Evolutionary conservation across 1,140 invertebrate species (phyloP).

Genomic region (Meloidogyne floridensis): DNA sequence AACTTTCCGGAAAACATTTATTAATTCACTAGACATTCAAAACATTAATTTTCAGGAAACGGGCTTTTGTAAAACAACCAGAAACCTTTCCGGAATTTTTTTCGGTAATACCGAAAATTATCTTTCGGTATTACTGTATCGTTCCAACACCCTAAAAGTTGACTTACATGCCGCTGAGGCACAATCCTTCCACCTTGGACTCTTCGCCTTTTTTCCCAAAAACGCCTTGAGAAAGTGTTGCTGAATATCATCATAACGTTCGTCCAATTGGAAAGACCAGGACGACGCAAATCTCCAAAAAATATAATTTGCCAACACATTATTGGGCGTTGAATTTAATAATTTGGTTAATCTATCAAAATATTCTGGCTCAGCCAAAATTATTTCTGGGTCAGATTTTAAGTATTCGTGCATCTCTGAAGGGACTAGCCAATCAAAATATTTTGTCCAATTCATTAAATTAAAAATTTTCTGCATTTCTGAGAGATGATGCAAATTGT

Average conservation of each 20-base stretch:
- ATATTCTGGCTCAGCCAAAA: slow-evolving; percentile 47
- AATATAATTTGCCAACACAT: slow-evolving; percentile 51
- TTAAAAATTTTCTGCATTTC: slow-evolving; percentile 39
- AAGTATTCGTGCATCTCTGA: slow-evolving; percentile 52
- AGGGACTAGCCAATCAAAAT: slow-evolving; percentile 53
- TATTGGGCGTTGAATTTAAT: slow-evolving; percentile 41
- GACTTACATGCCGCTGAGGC: slow-evolving; percentile 18
- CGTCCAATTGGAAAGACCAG: slow-evolving; percentile 53
- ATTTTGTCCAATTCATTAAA: slow-evolving; percentile 49
- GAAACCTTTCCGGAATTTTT: too few species aligned
- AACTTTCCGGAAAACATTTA: background rate
- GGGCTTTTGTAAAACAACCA: too few species aligned
- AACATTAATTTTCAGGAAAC: too few species aligned
- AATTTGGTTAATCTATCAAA: slow-evolving; percentile 45
- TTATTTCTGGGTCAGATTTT: slow-evolving; percentile 49
- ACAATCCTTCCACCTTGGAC: slow-evolving; percentile 57
- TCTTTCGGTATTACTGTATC: too few species aligned
- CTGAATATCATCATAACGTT: slow-evolving; percentile 54
- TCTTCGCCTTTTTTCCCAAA: slow-evolving; percentile 52
- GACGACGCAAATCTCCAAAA: slow-evolving; percentile 50
- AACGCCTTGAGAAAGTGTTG: slow-evolving; percentile 53
- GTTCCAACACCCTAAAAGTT: too few species aligned
- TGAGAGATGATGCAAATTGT: slow-evolving; percentile 51
- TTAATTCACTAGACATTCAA: too few species aligned
- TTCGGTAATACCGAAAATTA: too few species aligned